A percentile compares a stretch with the other conserved stretches of the same genome.
Evolutionary conservation across 2,888 invertebrate species (phyloP).

Genomic region (Chironomus tentans): DNA sequence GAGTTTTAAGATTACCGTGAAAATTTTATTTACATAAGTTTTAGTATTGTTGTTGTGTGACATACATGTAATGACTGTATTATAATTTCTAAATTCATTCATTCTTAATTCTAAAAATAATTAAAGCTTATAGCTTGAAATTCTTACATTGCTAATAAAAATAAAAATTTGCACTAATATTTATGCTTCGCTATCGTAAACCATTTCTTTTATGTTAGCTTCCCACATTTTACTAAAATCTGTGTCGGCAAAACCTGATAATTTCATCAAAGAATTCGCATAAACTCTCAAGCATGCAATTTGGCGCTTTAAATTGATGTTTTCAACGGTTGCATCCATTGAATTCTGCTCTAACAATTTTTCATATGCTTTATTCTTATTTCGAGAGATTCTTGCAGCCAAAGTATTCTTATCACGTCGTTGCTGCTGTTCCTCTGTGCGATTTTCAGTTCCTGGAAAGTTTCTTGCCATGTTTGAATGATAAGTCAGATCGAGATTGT

Average conservation of each 20-base stretch:
- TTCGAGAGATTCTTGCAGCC: slow-evolving; percentile 9
- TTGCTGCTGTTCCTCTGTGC: background rate
- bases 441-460: slow-evolving; percentile 8
- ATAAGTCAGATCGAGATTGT: background rate
- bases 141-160: background rate
- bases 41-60: too few species aligned
- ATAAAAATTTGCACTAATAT: background rate
- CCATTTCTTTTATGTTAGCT: background rate
- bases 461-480: slow-evolving; percentile 2
- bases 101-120: background rate
- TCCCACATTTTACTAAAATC: slow-evolving; percentile 8
- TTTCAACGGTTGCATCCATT: background rate
- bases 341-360: background rate
- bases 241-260: background rate
- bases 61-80: too few species aligned
- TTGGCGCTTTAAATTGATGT: slow-evolving; percentile 7
- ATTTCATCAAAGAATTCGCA: background rate
- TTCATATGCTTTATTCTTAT: slow-evolving; percentile 4
- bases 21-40: too few species aligned
- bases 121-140: background rate
- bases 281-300: background rate
- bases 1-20: background rate
- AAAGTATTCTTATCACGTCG: background rate
- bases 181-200: background rate
- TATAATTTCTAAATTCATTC: too few species aligned